A percentile compares a stretch with the other conserved stretches of the same genome.
phyloP scores from a whole-genome alignment of 1,140 invertebrate genomes.

The Monochamus saltuarius region DNA sequence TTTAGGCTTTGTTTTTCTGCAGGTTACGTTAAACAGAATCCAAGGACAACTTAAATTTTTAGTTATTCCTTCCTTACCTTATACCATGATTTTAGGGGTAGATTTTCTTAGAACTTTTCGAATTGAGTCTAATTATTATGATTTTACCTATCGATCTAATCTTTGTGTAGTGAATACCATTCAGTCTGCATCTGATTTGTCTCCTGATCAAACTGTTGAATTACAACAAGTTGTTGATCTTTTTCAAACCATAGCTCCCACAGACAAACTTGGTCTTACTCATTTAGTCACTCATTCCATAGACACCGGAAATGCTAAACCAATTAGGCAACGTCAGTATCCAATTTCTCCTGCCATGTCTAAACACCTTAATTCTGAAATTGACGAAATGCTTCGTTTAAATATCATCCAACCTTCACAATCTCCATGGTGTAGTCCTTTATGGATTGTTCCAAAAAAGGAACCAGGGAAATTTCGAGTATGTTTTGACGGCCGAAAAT shows the following conservation, averaged over 20 bases:
- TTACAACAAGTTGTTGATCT: conserved; percentile 1
- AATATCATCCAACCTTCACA: conserved; percentile 12
- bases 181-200: not conserved
- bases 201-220: not conserved
- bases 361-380: conserved; percentile 10
- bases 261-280: conserved; percentile 5
- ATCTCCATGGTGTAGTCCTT: conserved; percentile 1
- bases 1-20: not conserved
- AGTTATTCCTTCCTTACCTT: conserved; percentile 3
- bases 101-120: conserved; percentile 9
- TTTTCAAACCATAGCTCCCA: conserved; percentile 7
- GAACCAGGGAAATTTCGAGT: conserved; percentile 30
- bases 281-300: conserved; percentile 8
- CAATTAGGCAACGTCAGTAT: conserved; percentile 11
- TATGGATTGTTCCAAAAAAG: conserved; percentile 18
- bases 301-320: conserved; percentile 13
- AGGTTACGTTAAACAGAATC: not conserved
- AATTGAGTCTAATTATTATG: not conserved
- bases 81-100: conserved; percentile 13
- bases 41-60: conserved; percentile 16
- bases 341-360: conserved; percentile 6
- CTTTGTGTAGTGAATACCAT: conserved; percentile 10
- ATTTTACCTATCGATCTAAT: conserved; percentile 6
- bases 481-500: conserved; percentile 39
- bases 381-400: conserved; percentile 5